Evolutionary conservation across 2,797 vertebrate species (phyloP).

Genomic region (Chelidonichthys spinosus): DNA sequence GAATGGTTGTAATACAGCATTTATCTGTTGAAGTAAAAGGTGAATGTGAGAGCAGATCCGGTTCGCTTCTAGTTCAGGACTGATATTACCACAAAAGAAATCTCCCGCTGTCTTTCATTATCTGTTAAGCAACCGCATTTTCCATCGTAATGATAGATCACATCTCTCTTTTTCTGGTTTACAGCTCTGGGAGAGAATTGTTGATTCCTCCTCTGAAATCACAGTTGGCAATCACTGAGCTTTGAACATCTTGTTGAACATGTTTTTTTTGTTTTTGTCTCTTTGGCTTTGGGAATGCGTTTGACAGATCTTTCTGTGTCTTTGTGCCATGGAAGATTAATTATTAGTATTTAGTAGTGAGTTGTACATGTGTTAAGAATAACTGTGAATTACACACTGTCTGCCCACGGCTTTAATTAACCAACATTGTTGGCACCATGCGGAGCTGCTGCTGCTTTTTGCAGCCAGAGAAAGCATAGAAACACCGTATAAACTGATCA

Average conservation of each 20-base stretch:
- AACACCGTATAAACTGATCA: slow-evolving; percentile 26
- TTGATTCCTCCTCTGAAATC: slow-evolving; percentile 36
- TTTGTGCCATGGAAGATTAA: slow-evolving; percentile 80
- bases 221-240: slow-evolving; percentile 51
- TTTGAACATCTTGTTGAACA: slow-evolving; percentile 55
- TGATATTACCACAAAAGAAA: not conserved
- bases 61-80: slow-evolving; percentile 9
- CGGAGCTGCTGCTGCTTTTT: slow-evolving; percentile 61
- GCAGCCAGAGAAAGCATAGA: slow-evolving; percentile 51
- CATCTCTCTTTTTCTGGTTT: not conserved
- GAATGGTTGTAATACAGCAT: not conserved
- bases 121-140: slow-evolving; percentile 29
- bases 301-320: slow-evolving; percentile 69
- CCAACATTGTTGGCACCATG: slow-evolving; percentile 75
- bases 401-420: slow-evolving; percentile 83
- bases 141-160: not conserved
- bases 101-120: not conserved
- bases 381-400: slow-evolving; percentile 84
- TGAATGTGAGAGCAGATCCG: not conserved
- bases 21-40: slow-evolving; percentile 4
- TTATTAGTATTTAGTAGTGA: slow-evolving; percentile 81
- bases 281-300: slow-evolving; percentile 17
- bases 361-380: slow-evolving; percentile 81
- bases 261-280: slow-evolving; percentile 1
- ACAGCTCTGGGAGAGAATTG: slow-evolving; percentile 20